Conservation (phyloP, 2,888 invertebrate species). For the Eilema caniola region DNA sequence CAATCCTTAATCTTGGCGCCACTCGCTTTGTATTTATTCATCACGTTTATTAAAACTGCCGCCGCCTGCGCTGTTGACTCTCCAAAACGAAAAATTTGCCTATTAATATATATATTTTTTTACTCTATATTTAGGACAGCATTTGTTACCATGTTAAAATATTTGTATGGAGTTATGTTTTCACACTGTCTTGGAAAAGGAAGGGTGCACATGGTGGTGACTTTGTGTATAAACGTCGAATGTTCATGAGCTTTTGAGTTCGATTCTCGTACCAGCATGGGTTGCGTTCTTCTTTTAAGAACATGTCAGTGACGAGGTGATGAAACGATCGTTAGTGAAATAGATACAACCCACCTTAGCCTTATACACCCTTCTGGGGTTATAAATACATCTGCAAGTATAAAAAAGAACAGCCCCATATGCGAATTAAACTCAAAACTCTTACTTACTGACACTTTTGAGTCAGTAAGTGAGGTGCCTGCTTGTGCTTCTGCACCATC, state of each 20-base stretch:
- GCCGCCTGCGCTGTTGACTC: not conserved
- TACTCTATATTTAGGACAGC: not conserved
- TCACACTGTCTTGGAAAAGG: not conserved
- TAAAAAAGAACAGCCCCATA: not conserved
- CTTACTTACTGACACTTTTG: not conserved
- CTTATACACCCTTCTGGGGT: no score
- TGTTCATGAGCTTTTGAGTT: not conserved
- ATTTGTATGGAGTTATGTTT: not conserved
- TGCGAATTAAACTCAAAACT: not conserved
- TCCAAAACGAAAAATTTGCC: not conserved
- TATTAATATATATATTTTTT: not conserved
- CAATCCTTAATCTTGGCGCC: not conserved
- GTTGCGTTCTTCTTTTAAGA: no score
- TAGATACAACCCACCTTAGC: no score
- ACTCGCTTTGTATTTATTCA: slow-evolving; percentile 12
- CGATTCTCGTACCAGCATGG: not conserved
- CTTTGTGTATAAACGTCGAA: not conserved
- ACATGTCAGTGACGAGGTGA: no score
- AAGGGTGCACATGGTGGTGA: not conserved
- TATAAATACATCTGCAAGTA: no score
- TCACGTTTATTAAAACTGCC: not conserved
- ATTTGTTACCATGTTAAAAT: not conserved
- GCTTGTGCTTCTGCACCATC: not conserved
- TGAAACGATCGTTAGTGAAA: no score
- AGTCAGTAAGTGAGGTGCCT: no score